A percentile compares a stretch with the other conserved stretches of the same genome.
phyloP scores from a whole-genome alignment of 2,797 vertebrate genomes.

The Anguilla megastoma region DNA sequence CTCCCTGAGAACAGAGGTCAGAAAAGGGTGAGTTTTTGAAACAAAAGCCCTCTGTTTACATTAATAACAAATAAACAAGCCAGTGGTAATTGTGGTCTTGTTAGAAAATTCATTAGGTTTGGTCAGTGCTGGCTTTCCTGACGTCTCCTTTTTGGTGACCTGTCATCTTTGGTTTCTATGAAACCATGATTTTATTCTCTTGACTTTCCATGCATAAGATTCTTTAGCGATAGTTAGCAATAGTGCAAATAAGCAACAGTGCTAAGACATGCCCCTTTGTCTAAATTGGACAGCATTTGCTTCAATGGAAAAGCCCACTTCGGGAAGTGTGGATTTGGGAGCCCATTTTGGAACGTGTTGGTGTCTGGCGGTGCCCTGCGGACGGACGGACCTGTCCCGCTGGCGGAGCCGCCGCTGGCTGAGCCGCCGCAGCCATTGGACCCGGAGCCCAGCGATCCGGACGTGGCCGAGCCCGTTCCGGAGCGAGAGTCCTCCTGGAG shows the following conservation, averaged over 20 bases:
- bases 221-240: not conserved
- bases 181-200: not conserved
- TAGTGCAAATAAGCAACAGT: not conserved
- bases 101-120: not conserved
- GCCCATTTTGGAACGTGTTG: not conserved
- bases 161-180: not conserved
- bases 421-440: constrained; percentile 81
- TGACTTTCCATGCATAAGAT: not conserved
- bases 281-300: not conserved
- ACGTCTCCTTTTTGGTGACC: not conserved
- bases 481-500: constrained; percentile 85
- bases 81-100: not conserved
- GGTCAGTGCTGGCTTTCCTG: not conserved
- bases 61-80: not conserved
- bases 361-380: not conserved
- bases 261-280: not conserved
- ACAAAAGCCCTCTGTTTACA: not conserved
- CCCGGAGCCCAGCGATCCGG: constrained; percentile 82
- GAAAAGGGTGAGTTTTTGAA: not conserved
- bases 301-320: not conserved
- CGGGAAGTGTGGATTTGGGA: not conserved
- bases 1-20: constrained; percentile 64
- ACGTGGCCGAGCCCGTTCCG: constrained; percentile 81
- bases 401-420: constrained; percentile 68
- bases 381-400: constrained; percentile 63